Conservation (phyloP, 2,113 vertebrate species). For the Pachycephala philippinensis region DNA sequence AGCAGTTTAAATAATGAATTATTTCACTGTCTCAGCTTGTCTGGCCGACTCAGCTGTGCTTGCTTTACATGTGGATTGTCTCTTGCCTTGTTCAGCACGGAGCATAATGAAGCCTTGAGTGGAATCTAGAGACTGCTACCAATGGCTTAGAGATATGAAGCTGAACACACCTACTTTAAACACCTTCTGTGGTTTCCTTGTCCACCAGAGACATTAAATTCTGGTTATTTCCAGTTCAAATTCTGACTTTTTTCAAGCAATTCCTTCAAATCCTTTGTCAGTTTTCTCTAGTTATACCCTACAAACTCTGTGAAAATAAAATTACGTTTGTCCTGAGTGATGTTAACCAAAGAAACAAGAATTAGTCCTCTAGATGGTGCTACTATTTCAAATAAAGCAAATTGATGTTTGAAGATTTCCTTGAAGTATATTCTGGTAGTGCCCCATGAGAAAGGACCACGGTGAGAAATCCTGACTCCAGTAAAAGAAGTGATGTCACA, state of each 20-base stretch:
- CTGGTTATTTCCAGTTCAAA: background rate
- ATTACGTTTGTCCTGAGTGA: background rate
- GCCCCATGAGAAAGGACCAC: background rate
- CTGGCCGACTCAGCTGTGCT: background rate
- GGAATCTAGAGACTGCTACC: background rate
- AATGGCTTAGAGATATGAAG: background rate
- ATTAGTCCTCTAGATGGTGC: slow-evolving; percentile 62
- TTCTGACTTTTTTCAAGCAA: background rate
- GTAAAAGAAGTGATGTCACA: background rate
- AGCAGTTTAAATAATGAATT: background rate
- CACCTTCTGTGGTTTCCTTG: background rate
- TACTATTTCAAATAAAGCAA: slow-evolving; percentile 39
- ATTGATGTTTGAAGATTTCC: background rate
- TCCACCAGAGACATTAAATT: background rate
- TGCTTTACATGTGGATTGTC: background rate
- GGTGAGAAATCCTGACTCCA: background rate
- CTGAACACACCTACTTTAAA: background rate
- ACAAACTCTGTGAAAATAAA: background rate
- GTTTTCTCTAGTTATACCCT: background rate
- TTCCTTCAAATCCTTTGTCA: background rate
- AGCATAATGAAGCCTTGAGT: background rate
- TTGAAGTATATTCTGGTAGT: background rate
- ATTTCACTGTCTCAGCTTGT: background rate
- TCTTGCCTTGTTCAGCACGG: background rate
- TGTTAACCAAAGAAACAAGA: background rate